phyloP scores from a whole-genome alignment of 2,113 vertebrate genomes.

The Mustela nigripes region DNA sequence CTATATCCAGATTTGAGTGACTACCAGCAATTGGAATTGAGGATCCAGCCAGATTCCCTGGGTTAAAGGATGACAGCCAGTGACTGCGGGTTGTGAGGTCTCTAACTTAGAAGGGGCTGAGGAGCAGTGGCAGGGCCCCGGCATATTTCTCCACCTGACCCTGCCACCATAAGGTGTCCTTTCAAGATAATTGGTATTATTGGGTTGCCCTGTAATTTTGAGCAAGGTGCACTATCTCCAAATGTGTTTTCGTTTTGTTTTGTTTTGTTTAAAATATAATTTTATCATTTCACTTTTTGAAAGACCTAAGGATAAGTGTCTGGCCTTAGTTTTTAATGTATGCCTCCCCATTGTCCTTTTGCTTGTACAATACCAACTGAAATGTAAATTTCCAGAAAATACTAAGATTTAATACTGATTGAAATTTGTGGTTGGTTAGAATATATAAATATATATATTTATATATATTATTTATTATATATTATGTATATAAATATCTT shows the following conservation, averaged over 20 bases:
- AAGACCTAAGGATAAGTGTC: background rate
- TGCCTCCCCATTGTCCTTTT: background rate
- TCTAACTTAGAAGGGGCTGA: background rate
- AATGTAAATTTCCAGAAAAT: conserved; percentile 23
- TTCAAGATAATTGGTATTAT: background rate
- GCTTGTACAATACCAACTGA: background rate
- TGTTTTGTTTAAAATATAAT: background rate
- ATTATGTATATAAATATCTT: too few species aligned
- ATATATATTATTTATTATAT: too few species aligned
- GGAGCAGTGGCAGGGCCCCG: background rate
- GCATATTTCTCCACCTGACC: background rate
- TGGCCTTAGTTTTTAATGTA: background rate
- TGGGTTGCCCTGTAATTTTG: background rate
- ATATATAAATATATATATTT: background rate
- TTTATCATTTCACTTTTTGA: background rate
- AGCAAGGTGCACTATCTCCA: background rate
- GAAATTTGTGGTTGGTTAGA: background rate
- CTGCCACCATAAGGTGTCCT: background rate
- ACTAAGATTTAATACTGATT: background rate
- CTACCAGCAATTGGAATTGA: background rate
- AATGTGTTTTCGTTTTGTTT: background rate
- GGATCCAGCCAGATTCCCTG: background rate
- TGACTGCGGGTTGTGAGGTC: background rate
- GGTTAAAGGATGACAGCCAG: background rate
- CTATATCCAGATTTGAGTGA: background rate